Percentiles rank a stretch among this genome's conserved stretches.
Evolutionary conservation across 2,113 vertebrate species (phyloP).

Genomic region (Protobothrops flavoviridis): DNA sequence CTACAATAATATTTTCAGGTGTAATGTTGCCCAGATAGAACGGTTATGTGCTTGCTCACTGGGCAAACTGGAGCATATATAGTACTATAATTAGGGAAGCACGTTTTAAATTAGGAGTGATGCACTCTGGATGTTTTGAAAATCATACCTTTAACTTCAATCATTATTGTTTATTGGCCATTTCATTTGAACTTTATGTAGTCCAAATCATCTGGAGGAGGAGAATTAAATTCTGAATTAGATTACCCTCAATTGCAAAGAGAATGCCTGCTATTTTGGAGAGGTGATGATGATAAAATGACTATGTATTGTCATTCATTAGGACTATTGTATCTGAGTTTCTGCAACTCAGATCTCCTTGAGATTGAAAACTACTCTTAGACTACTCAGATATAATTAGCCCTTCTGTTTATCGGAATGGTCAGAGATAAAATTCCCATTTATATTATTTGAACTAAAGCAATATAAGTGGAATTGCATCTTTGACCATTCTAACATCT

Average conservation of each 20-base stretch:
- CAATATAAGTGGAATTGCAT: not conserved
- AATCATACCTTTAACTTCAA: not conserved
- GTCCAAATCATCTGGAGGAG: not conserved
- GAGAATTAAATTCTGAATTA: not conserved
- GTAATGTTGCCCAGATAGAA: not conserved
- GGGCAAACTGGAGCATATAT: not conserved
- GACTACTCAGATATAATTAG: not conserved
- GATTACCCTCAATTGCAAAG: not conserved
- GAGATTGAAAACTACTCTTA: not conserved
- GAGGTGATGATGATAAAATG: not conserved
- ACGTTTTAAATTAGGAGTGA: not conserved
- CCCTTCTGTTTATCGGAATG: not conserved
- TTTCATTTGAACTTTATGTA: not conserved
- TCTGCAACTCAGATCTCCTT: too few relatives aligned
- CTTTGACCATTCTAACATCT: not conserved
- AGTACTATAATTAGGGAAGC: not conserved
- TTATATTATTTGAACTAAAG: not conserved
- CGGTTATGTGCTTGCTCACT: not conserved
- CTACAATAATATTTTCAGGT: not conserved
- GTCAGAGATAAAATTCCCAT: not conserved
- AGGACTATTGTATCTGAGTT: not conserved
- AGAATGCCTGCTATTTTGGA: not conserved
- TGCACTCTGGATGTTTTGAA: not conserved
- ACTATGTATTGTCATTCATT: not conserved
- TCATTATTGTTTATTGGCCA: not conserved